These are phyloP conservation scores for Miichthys miiuy DNA, from an alignment of 2,797 vertebrate genomes.

Conservation along the genomic window DNA sequence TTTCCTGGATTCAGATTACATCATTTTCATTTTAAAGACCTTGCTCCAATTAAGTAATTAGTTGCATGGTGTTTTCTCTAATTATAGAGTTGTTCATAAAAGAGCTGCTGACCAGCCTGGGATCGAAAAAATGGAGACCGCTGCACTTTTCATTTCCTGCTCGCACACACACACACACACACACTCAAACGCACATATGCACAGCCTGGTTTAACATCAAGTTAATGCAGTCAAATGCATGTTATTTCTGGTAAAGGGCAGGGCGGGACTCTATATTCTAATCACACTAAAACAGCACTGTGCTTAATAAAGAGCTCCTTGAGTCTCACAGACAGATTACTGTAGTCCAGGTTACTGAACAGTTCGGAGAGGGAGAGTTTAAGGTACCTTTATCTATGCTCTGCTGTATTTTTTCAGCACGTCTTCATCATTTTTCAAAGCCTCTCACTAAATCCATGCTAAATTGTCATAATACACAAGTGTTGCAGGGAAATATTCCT, in stretches of 20 bases:
- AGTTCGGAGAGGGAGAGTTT: conserved; percentile 13
- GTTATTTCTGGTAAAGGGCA: conserved; percentile 81
- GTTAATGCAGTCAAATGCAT: conserved; percentile 77
- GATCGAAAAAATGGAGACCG: conserved; percentile 70
- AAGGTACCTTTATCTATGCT: conserved; percentile 15
- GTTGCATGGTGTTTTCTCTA: conserved; percentile 82
- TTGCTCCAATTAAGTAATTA: conserved; percentile 88
- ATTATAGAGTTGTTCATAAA: conserved; percentile 86
- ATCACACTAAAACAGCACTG: conserved; percentile 75
- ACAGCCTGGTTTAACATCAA: conserved; percentile 62
- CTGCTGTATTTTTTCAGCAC: conserved; percentile 8
- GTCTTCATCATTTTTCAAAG: conserved; percentile 20
- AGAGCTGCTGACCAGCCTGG: conserved; percentile 80
- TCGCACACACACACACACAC: conserved; percentile 6
- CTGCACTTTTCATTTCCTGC: conserved; percentile 72
- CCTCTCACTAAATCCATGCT: conserved; percentile 1
- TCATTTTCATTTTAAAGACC: conserved; percentile 87
- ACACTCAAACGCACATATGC: conserved; percentile 17
- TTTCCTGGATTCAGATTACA: conserved; percentile 85
- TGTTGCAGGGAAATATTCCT: too few relatives aligned
- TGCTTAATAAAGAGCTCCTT: conserved; percentile 66
- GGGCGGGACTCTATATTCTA: conserved; percentile 68
- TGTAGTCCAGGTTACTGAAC: conserved; percentile 18
- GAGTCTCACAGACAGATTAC: conserved; percentile 49
- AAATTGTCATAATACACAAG: too few relatives aligned